Evolutionary conservation across 2,797 vertebrate genomes (phyloP), one percentile per base, ranked within the genome.

Genomic region (Gymnocypris eckloni): DNA sequence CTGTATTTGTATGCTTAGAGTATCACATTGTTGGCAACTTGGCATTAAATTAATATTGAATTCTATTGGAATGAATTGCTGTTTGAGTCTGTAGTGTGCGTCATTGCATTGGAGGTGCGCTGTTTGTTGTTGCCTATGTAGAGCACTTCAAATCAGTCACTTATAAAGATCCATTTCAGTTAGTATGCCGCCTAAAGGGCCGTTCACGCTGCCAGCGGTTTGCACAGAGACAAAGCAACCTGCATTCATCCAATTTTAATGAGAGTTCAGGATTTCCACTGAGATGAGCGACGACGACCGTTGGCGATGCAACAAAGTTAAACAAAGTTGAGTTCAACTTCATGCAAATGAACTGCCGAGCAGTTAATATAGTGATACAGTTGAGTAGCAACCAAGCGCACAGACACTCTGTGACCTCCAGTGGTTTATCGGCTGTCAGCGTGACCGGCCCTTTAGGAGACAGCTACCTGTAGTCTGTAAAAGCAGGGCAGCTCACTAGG

Each of bases 181-280:
- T 52, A 39, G 61, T 28, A 67, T 80, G 25, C 28, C 10, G 7
- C 73, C 50, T 56, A 13, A 56, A 76, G 50, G 50, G 52, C 11
- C 6, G 6, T 41, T 77, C 52, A 41, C 75, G n/a, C 12, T n/a
- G 52, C 52, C 52, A 41, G 52, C 4, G 52, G 22, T 56, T 77
- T n/a, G 33, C 52, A 67, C 33, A 9, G 20, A 56, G 75, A 77
- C 75, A 77, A 54, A 41, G 75, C 52, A 56, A 77, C 75, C 75
- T 77, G 75, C 75, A 41, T 54, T 56, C 52, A 77, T 77, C n/a
- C 3, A 77, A 15, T 39, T 77, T 77, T 77, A 77, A 77, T 77
- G 52, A 56, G 75, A 39, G 33, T 77, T 76, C 73, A 37, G 28
- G 73, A 37, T 52, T 76, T 56, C 75, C 75, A 77, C 20, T 3